Percentiles rank a stretch among this genome's conserved stretches.
phyloP scores from a whole-genome alignment of 2,797 vertebrate genomes.

The Zalophus californianus region DNA sequence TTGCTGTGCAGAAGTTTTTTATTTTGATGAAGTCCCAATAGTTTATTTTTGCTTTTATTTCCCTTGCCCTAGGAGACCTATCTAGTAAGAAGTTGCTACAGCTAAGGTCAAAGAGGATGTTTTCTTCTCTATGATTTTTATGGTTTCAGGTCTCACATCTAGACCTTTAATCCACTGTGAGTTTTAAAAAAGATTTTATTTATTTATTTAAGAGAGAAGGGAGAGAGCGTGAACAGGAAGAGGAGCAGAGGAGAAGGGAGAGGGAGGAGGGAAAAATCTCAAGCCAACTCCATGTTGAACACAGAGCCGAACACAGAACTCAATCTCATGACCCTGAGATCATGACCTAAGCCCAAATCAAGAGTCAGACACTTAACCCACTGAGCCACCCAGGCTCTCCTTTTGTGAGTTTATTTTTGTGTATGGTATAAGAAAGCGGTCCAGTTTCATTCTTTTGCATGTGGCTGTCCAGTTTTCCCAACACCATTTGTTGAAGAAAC shows the following conservation, averaged over 20 bases:
- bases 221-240: not conserved
- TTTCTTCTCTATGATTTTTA: not conserved
- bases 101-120: not conserved
- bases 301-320: not conserved
- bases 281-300: accelerated
- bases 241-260: not conserved
- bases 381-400: not conserved
- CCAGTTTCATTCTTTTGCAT: not conserved
- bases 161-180: not conserved
- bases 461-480: not conserved
- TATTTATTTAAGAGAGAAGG: not conserved
- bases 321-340: not conserved
- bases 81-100: not conserved
- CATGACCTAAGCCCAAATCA: not conserved
- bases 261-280: not conserved
- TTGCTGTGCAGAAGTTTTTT: not conserved
- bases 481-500: not conserved
- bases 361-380: not conserved
- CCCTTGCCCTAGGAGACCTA: not conserved
- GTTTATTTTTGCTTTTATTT: not conserved
- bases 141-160: not conserved
- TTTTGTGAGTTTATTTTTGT: not conserved
- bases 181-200: not conserved
- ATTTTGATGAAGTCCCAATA: not conserved
- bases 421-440: not conserved